Evolutionary conservation across 2,113 vertebrate species (phyloP).

Genomic region (Serilophus lunatus): DNA sequence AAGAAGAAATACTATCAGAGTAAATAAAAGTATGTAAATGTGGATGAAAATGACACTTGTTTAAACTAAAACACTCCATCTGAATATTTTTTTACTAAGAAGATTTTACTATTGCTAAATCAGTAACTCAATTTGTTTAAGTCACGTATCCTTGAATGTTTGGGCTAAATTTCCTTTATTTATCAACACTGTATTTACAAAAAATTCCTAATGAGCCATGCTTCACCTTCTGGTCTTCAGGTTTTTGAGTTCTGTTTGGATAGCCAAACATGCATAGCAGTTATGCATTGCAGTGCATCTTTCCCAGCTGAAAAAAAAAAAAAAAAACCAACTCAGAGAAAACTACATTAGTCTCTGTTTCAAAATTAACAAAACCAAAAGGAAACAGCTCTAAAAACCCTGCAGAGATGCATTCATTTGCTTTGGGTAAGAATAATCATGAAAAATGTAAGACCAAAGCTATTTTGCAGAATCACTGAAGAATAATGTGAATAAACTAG

Average conservation of each 20-base stretch:
- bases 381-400: not conserved
- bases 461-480: not conserved
- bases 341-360: not conserved
- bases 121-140: not conserved
- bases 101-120: not conserved
- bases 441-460: not conserved
- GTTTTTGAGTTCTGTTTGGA: not conserved
- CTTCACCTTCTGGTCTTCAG: not conserved
- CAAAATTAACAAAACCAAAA: not conserved
- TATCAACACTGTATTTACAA: not conserved
- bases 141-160: not conserved
- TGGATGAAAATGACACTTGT: not conserved
- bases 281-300: not conserved
- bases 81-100: not conserved
- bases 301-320: not conserved
- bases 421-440: not conserved
- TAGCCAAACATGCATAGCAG: not conserved
- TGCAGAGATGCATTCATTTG: not conserved
- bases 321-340: not conserved
- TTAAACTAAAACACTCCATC: not conserved
- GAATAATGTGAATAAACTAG: not conserved
- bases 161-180: not conserved
- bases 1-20: constrained; percentile 1
- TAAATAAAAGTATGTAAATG: constrained; percentile 16
- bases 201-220: not conserved